Evolutionary conservation across 2,888 invertebrate species (phyloP).

Genomic region (Ectemnius cavifrons): DNA sequence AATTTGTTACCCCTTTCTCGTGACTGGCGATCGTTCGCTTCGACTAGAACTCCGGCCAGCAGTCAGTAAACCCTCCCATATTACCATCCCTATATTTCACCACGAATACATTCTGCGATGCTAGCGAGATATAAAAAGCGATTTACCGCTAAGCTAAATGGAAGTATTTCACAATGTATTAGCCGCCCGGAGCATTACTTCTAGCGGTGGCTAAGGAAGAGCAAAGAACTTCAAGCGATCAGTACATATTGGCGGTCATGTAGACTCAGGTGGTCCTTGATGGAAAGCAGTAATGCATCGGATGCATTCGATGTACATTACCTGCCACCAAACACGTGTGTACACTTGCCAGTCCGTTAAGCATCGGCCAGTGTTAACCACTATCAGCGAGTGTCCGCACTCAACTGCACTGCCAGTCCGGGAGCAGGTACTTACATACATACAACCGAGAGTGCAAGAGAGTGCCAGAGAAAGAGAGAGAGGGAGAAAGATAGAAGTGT

Average conservation of each 20-base stretch:
- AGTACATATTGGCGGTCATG: slow-evolving; percentile 40
- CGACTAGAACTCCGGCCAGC: slow-evolving; percentile 17
- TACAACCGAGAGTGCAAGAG: too few species aligned
- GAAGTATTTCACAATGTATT: too few species aligned
- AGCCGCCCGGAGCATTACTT: too few species aligned
- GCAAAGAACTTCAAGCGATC: too few species aligned
- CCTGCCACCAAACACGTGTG: slow-evolving; percentile 41
- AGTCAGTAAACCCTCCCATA: slow-evolving; percentile 24
- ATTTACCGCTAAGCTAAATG: too few species aligned
- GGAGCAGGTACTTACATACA: too few species aligned
- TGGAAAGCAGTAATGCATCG: slow-evolving; percentile 24
- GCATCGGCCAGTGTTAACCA: slow-evolving; percentile 53
- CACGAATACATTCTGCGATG: too few species aligned
- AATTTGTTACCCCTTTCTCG: slow-evolving; percentile 39
- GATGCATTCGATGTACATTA: slow-evolving; percentile 54
- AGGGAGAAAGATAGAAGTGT: not conserved
- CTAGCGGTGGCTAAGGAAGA: too few species aligned
- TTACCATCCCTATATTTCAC: not conserved
- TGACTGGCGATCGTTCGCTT: slow-evolving; percentile 31
- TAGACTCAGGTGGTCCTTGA: slow-evolving; percentile 55
- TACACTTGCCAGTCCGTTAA: slow-evolving; percentile 40
- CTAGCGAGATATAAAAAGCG: too few species aligned
- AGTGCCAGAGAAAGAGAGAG: not conserved
- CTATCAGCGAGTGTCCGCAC: slow-evolving; percentile 31
- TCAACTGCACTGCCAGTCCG: slow-evolving; percentile 11